Evolutionary conservation across 2,113 vertebrate genomes (phyloP).

Genomic region (Oceanites oceanicus): DNA sequence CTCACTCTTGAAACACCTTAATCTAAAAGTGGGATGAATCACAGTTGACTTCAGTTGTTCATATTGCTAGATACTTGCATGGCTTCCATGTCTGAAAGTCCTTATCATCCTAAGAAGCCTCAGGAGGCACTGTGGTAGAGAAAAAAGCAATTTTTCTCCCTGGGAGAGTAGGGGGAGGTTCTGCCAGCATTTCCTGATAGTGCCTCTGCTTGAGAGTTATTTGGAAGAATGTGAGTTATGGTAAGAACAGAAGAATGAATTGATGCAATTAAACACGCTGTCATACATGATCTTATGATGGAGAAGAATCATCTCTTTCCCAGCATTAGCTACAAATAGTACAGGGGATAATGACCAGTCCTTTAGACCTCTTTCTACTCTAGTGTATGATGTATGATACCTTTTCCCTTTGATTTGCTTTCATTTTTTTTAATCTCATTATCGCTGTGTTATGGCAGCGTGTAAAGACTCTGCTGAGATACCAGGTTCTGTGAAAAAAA

Average conservation of each 20-base stretch:
- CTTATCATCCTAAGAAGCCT: not conserved
- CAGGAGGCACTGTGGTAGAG: not conserved
- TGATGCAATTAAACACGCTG: not conserved
- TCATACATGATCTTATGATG: not conserved
- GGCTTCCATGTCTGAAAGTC: not conserved
- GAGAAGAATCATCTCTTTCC: not conserved
- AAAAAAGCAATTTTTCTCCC: not conserved
- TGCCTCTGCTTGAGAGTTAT: not conserved
- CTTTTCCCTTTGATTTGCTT: not conserved
- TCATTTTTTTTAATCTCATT: not conserved
- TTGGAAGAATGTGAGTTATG: not conserved
- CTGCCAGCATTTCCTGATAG: not conserved
- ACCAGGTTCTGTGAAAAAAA: not conserved
- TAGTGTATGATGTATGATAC: not conserved
- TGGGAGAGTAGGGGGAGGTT: not conserved
- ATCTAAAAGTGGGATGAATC: not conserved
- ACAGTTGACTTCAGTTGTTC: not conserved
- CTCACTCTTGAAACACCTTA: not conserved
- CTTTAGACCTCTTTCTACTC: not conserved
- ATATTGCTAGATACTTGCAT: not conserved
- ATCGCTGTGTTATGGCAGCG: not conserved
- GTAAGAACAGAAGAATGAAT: not conserved
- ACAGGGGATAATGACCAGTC: not conserved
- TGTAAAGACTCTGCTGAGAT: accelerated
- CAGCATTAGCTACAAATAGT: not conserved